phyloP scores from a whole-genome alignment of 2,113 vertebrate species.

The Macquaria ambigua region DNA sequence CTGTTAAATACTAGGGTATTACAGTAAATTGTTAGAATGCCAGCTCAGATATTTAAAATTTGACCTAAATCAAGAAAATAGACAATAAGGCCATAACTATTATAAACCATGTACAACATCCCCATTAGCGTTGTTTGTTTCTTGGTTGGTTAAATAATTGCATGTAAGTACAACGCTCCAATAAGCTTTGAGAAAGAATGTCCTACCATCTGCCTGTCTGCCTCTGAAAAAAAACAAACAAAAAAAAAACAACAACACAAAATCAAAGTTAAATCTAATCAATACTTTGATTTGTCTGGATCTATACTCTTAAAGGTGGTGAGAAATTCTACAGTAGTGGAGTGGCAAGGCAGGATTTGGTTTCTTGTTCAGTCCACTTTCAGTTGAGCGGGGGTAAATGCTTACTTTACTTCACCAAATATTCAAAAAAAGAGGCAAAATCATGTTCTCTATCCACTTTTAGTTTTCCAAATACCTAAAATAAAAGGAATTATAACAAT shows the following conservation, averaged over 20 bases:
- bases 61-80: neutral
- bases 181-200: constrained; percentile 27
- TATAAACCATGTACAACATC: neutral
- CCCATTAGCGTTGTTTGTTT: constrained; percentile 24
- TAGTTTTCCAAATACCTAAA: neutral
- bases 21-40: neutral
- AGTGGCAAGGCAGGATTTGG: neutral
- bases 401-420: too few relatives aligned
- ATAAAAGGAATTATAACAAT: neutral
- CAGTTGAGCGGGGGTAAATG: neutral
- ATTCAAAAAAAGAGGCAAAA: too few relatives aligned
- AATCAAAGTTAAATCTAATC: neutral
- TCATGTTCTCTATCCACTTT: neutral
- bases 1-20: neutral
- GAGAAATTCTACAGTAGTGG: neutral
- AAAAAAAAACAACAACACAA: neutral
- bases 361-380: neutral
- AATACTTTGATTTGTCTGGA: neutral
- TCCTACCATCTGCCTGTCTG: constrained; percentile 49
- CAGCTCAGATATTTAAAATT: neutral
- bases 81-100: neutral
- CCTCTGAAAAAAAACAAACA: neutral
- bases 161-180: constrained; percentile 42
- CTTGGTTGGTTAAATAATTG: constrained; percentile 37
- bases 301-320: too few relatives aligned